Evolutionary conservation across 2,113 vertebrate species (phyloP), one percentile per base, ranked within the genome.

Genomic region (Garra rufa): DNA sequence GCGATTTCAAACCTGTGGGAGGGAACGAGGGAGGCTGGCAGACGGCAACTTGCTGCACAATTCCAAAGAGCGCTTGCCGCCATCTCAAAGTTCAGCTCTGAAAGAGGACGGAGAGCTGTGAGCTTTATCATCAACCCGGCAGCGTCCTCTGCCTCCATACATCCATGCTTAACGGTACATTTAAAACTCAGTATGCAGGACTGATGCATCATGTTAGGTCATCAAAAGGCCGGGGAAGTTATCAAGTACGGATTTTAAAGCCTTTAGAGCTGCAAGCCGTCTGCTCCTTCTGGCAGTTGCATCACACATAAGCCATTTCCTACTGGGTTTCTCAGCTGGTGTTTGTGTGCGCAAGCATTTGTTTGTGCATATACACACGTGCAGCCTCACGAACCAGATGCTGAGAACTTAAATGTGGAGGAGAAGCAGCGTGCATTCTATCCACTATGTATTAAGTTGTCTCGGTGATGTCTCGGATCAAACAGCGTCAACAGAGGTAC

Each of bases 71-170:
- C 30, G 50, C 55, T 61, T 83, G 48, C 78, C 76, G 28, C 59
- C 75, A 73, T 41, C 46, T 79, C 85, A 86, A 73, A 73, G 38
- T 48, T 55, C 46, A 26, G 38, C 21, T 81, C 71, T 52, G 9
- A 75, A 81, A 85, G 38, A 74, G 71, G 67, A 43, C n/a, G 19
- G 52, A 48, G 17, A 28, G 59, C 79, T 86, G 90, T 26, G 69
- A 87, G 89, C 85, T 90, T 90, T 44, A 91, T 88, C 90, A 91
- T 91, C 81, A 93, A 84, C 82, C 83, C 69, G 79, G 77, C 86
- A 14, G 88, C 88, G 86, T 83, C 63, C 7, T 85, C 81, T 67
- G 69, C 87, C 88, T 78, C 69, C 85, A 88, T 89, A 89, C 92
- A 84, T 83, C 38, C 84, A 73, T 71, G 4, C 52, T 52, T 71